These are phyloP conservation scores for Tromatobia lineatoria DNA, from an alignment of 2,888 invertebrate species.

Conservation along the genomic window DNA sequence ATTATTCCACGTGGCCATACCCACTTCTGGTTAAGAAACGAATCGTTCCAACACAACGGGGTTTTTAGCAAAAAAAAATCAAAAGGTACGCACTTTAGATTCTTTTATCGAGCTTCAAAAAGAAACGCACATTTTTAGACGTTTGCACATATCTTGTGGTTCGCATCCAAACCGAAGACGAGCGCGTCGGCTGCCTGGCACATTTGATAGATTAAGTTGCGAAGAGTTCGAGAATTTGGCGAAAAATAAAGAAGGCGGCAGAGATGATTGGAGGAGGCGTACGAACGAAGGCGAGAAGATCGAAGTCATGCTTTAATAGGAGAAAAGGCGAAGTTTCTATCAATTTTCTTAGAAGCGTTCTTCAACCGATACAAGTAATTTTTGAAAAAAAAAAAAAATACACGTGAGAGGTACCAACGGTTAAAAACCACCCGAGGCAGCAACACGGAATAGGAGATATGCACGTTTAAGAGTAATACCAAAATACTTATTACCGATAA, in stretches of 20 bases:
- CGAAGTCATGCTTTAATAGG: conserved; percentile 8
- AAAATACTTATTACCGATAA: conserved; percentile 32
- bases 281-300: conserved; percentile 14
- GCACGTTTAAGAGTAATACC: conserved; percentile 38
- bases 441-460: conserved; percentile 47
- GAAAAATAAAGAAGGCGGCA: background rate
- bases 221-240: conserved; percentile 8
- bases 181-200: conserved; percentile 32
- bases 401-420: background rate
- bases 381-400: background rate
- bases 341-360: conserved; percentile 17
- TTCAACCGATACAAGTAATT: conserved; percentile 32
- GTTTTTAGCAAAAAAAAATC: conserved; percentile 16
- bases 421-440: conserved; percentile 30
- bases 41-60: conserved; percentile 43
- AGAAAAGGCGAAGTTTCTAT: conserved; percentile 15
- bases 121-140: conserved; percentile 20
- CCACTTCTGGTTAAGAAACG: conserved; percentile 3
- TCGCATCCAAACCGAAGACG: conserved; percentile 45
- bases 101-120: conserved; percentile 28
- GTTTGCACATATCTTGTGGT: conserved; percentile 36
- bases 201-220: conserved; percentile 35
- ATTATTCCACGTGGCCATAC: conserved; percentile 7
- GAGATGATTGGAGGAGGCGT: conserved; percentile 1
- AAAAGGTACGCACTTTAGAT: conserved; percentile 62